phyloP scores from a whole-genome alignment of 2,113 vertebrate species.

The Cheirogaleus medius region DNA sequence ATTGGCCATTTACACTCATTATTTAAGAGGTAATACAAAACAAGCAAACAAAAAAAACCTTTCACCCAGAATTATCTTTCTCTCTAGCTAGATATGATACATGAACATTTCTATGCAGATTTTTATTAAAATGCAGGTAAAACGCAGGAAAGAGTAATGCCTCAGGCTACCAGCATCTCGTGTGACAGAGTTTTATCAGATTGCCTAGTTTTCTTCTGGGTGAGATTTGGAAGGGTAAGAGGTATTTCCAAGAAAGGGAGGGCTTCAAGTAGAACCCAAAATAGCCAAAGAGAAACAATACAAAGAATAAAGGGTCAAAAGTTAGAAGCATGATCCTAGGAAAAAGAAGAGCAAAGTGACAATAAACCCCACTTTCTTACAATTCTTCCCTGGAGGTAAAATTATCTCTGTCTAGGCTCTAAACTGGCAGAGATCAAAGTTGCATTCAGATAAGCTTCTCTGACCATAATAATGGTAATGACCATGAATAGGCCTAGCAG shows the following conservation, averaged over 20 bases:
- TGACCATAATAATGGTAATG: neutral
- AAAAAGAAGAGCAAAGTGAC: neutral
- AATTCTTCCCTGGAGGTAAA: neutral
- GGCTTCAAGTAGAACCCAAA: neutral
- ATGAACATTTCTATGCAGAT: neutral
- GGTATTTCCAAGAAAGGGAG: neutral
- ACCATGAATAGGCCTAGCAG: neutral
- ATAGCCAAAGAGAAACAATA: neutral
- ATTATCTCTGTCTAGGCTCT: neutral
- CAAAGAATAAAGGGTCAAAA: neutral
- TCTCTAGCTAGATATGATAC: neutral
- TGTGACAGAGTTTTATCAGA: neutral
- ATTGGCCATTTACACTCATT: neutral
- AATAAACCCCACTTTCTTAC: neutral
- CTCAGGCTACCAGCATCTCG: neutral
- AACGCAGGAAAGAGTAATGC: neutral
- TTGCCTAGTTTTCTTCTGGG: neutral
- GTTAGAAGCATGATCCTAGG: neutral
- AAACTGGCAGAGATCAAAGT: neutral
- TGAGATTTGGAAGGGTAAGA: neutral
- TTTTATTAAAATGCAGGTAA: slow-evolving; percentile 1
- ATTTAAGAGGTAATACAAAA: neutral
- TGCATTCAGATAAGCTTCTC: neutral
- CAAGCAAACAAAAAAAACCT: neutral
- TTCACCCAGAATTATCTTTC: neutral